Evolutionary conservation across 1,140 invertebrate genomes (phyloP).

Genomic region (Pseudomyrmex dendroicus): DNA sequence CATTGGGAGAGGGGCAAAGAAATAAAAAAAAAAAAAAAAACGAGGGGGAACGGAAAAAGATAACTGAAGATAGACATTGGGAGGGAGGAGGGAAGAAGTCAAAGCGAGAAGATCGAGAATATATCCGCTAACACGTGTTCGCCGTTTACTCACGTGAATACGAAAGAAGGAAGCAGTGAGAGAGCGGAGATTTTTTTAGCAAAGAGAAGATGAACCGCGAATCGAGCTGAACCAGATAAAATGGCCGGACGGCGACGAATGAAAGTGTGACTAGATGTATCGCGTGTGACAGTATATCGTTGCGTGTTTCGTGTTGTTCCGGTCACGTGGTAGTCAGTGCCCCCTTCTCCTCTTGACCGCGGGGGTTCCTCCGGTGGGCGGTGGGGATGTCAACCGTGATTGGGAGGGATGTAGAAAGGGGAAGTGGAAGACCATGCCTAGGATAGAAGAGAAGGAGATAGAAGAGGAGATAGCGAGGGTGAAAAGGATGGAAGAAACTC

Average conservation of each 20-base stretch:
- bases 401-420: constrained; percentile 44
- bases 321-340: constrained; percentile 72
- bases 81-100: constrained; percentile 11
- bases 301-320: constrained; percentile 75
- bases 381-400: constrained; percentile 63
- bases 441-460: constrained; percentile 49
- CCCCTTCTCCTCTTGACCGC: constrained; percentile 22
- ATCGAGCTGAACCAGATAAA: neutral
- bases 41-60: constrained; percentile 29
- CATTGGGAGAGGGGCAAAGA: neutral
- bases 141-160: neutral
- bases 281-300: constrained; percentile 61
- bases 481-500: constrained; percentile 24
- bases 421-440: constrained; percentile 40
- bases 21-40: constrained; percentile 52
- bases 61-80: neutral
- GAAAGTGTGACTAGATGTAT: constrained; percentile 40
- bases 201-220: neutral
- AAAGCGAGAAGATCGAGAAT: constrained; percentile 52
- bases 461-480: constrained; percentile 34
- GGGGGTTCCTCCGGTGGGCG: constrained; percentile 36
- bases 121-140: constrained; percentile 7
- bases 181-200: neutral
- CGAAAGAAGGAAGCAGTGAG: neutral
- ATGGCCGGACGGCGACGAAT: constrained; percentile 15